phyloP scores from a whole-genome alignment of 2,888 invertebrate species.

The Trachelus stipa region DNA sequence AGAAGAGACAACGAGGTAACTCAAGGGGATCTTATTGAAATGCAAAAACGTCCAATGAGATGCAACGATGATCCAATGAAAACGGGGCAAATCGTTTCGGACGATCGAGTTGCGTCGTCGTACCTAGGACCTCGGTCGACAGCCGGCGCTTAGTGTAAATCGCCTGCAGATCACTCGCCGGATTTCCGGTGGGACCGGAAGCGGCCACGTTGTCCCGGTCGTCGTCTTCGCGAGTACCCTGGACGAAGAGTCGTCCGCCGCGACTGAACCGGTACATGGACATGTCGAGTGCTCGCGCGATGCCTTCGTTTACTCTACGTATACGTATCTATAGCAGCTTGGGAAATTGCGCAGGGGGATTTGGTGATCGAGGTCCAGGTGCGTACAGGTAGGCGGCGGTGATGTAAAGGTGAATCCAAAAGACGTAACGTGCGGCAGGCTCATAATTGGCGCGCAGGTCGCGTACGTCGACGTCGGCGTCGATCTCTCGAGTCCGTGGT shows the following conservation, averaged over 20 bases:
- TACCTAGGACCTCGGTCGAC: constrained; percentile 85
- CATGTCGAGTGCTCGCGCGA: constrained; percentile 63
- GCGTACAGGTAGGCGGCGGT: no score
- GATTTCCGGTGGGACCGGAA: constrained; percentile 42
- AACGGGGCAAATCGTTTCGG: constrained; percentile 38
- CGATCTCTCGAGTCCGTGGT: neutral
- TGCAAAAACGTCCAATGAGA: neutral
- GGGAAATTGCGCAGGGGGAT: neutral
- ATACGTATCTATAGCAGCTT: constrained; percentile 30
- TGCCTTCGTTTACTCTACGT: neutral
- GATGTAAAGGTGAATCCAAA: neutral
- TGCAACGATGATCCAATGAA: neutral
- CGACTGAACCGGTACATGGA: constrained; percentile 86
- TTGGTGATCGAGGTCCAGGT: neutral
- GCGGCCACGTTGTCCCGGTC: constrained; percentile 68
- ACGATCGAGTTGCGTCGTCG: constrained; percentile 19
- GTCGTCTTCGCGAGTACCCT: constrained; percentile 77
- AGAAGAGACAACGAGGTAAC: neutral
- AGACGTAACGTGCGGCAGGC: neutral
- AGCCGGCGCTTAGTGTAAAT: constrained; percentile 85
- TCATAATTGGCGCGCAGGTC: neutral
- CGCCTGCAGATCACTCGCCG: constrained; percentile 74
- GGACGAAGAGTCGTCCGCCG: constrained; percentile 80
- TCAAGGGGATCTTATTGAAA: neutral
- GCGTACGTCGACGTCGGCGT: neutral